phyloP scores from a whole-genome alignment of 2,797 vertebrate genomes.

The Euthynnus affinis region DNA sequence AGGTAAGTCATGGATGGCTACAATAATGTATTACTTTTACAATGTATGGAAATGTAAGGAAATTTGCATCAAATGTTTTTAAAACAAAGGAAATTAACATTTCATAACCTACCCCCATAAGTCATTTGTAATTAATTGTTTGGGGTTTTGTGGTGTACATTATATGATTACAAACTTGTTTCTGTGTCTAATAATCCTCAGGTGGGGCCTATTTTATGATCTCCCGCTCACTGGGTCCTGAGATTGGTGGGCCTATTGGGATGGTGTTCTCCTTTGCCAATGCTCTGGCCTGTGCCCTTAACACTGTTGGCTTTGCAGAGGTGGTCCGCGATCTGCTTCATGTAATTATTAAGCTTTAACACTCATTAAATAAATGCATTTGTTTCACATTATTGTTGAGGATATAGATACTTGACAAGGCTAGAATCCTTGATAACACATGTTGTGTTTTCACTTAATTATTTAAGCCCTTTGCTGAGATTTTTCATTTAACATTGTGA shows the following conservation, averaged over 20 bases:
- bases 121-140: no score
- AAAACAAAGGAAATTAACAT: background rate
- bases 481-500: no score
- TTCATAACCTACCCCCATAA: no score
- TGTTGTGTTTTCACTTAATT: background rate
- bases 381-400: background rate
- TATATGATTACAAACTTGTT: background rate
- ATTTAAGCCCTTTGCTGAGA: background rate
- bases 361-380: background rate
- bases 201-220: conserved; percentile 86
- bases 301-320: conserved; percentile 84
- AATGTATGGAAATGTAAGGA: background rate
- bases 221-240: conserved; percentile 83
- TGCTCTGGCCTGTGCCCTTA: conserved; percentile 82
- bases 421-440: background rate
- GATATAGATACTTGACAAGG: background rate
- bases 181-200: conserved; percentile 37
- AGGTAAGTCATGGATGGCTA: conserved; percentile 66
- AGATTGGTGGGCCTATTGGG: conserved; percentile 83
- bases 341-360: conserved; percentile 34
- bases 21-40: background rate
- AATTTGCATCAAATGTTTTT: no score
- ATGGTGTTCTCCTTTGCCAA: conserved; percentile 86
- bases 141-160: no score
- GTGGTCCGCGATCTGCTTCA: conserved; percentile 80